phyloP scores from a whole-genome alignment of 2,888 invertebrate species.

The Brassicogethes aeneus region DNA sequence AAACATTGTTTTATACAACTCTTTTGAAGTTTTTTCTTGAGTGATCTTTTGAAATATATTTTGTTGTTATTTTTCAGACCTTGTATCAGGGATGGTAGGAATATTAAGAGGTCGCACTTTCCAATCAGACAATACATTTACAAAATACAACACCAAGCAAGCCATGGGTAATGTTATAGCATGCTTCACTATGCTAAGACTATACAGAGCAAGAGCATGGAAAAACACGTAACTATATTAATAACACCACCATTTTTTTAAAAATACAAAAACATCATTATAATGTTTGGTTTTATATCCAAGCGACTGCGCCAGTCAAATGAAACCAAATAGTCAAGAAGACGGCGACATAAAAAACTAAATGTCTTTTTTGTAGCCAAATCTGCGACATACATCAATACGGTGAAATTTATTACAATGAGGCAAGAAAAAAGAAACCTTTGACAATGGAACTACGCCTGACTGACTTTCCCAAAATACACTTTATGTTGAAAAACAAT shows the following conservation, averaged over 20 bases:
- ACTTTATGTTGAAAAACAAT: constrained; percentile 23
- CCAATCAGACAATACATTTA: constrained; percentile 32
- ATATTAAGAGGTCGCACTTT: constrained; percentile 36
- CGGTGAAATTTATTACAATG: constrained; percentile 34
- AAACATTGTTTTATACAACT: constrained; percentile 5
- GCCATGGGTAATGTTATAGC: constrained; percentile 35
- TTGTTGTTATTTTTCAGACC: constrained; percentile 13
- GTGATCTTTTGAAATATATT: no score
- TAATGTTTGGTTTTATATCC: no score
- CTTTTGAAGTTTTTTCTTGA: no score
- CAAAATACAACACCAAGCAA: constrained; percentile 29
- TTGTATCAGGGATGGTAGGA: constrained; percentile 26
- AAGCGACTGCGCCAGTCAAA: no score
- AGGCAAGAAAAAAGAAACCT: constrained; percentile 25
- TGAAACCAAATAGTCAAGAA: no score
- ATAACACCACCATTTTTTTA: no score
- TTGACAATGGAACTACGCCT: constrained; percentile 14
- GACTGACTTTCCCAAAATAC: constrained; percentile 24
- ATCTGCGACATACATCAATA: constrained; percentile 35
- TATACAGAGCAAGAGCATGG: constrained; percentile 36
- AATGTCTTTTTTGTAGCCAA: no score
- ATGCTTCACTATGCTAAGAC: constrained; percentile 35
- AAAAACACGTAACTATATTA: no score
- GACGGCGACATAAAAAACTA: no score
- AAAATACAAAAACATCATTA: no score